Conservation (phyloP, 2,888 invertebrate genomes). For the Drepana falcataria region DNA sequence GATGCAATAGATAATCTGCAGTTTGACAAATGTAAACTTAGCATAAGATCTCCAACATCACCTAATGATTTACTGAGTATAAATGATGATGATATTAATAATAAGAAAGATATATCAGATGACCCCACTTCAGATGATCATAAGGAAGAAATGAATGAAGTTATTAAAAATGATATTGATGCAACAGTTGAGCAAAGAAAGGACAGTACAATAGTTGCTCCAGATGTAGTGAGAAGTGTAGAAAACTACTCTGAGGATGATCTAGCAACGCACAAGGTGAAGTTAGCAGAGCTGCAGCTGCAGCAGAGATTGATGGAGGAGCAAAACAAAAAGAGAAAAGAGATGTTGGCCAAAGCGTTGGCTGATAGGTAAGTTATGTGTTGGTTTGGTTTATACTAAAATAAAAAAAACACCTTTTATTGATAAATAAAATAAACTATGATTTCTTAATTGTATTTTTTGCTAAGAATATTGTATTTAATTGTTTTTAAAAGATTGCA, state of each 20-base stretch:
- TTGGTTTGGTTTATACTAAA: background rate
- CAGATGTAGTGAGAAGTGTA: constrained; percentile 54
- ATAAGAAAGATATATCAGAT: constrained; percentile 4
- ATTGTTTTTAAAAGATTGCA: no score
- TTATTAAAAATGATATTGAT: constrained; percentile 11
- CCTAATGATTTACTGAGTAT: constrained; percentile 20
- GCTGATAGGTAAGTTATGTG: constrained; percentile 80
- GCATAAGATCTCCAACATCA: constrained; percentile 41
- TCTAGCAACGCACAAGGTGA: constrained; percentile 63
- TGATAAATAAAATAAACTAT: no score
- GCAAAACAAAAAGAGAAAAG: constrained; percentile 87
- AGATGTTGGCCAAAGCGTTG: constrained; percentile 84
- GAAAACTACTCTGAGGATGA: constrained; percentile 61
- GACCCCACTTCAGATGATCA: constrained; percentile 29
- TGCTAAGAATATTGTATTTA: no score
- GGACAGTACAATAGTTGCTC: constrained; percentile 29
- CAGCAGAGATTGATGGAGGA: constrained; percentile 88
- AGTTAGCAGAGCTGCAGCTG: constrained; percentile 82
- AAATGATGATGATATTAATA: constrained; percentile 19
- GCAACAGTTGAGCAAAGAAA: constrained; percentile 13
- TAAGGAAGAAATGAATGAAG: constrained; percentile 24
- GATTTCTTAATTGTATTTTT: no score
- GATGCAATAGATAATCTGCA: constrained; percentile 49
- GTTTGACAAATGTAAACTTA: constrained; percentile 66
- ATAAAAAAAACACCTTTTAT: no score